Evolutionary conservation across 2,888 invertebrate genomes (phyloP).

Genomic region (Beris morrisii): DNA sequence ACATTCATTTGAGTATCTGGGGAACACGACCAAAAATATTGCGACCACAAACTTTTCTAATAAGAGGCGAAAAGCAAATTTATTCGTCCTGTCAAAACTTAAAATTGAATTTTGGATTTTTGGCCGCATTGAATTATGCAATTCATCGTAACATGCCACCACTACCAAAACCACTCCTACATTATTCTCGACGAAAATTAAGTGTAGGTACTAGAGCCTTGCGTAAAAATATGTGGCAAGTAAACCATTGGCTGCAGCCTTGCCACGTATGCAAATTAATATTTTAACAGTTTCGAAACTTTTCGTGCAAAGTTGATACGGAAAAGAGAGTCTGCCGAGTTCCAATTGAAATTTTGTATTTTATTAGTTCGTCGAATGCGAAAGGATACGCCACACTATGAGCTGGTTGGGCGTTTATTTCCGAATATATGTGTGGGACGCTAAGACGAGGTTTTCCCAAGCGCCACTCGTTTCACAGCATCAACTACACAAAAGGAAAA

Average conservation of each 20-base stretch:
- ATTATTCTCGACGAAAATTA: constrained; percentile 4
- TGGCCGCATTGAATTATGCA: constrained; percentile 23
- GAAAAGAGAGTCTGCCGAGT: constrained; percentile 26
- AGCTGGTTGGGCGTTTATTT: neutral
- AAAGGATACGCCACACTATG: constrained; percentile 9
- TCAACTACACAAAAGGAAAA: too few relatives aligned
- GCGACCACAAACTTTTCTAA: constrained; percentile 28
- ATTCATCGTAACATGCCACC: constrained; percentile 10
- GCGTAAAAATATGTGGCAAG: constrained; percentile 1
- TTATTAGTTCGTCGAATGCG: constrained; percentile 31
- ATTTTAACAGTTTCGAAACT: constrained; percentile 35
- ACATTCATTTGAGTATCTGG: too few relatives aligned
- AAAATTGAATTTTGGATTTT: constrained; percentile 33
- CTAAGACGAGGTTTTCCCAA: neutral
- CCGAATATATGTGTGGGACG: neutral
- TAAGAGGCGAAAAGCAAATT: constrained; percentile 30
- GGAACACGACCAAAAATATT: too few relatives aligned
- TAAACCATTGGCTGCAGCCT: constrained; percentile 17
- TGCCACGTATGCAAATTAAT: constrained; percentile 36
- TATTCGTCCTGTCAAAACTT: constrained; percentile 34
- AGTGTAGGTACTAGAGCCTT: neutral
- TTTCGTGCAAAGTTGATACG: constrained; percentile 28
- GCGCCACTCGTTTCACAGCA: too few relatives aligned
- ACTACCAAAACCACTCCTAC: neutral
- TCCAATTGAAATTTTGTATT: constrained; percentile 35